These are phyloP conservation scores for Apodemus agrarius DNA, from an alignment of 2,797 vertebrate species.

Conservation along the genomic window DNA sequence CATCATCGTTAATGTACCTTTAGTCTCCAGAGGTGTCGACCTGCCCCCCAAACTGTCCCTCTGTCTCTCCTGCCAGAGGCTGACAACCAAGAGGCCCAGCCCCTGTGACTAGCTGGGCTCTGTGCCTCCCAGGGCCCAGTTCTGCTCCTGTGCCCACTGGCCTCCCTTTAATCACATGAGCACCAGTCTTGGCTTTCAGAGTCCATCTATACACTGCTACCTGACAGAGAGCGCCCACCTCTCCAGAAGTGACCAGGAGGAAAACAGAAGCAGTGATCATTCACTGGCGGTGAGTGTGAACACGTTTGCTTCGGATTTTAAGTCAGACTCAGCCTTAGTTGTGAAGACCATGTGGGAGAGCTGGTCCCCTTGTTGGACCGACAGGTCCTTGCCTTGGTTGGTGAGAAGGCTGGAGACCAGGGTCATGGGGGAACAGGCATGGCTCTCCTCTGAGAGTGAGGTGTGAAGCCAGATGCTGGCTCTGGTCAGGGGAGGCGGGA, in stretches of 20 bases:
- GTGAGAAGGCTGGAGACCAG: background rate
- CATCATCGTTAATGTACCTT: background rate
- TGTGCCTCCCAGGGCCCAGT: background rate
- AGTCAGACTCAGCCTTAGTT: background rate
- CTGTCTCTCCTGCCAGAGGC: conserved; percentile 20
- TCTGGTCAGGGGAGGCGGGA: background rate
- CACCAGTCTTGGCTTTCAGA: background rate
- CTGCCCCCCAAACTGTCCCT: conserved; percentile 26
- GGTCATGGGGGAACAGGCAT: no score
- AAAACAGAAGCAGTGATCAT: accelerated
- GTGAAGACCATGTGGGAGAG: accelerated
- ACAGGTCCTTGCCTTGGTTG: background rate
- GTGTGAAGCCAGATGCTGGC: background rate
- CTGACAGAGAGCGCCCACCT: background rate
- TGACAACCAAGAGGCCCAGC: background rate
- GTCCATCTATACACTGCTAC: background rate
- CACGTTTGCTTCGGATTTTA: background rate
- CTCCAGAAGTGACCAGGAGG: no score
- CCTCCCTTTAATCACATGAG: background rate
- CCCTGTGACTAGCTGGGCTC: background rate
- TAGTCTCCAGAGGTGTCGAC: accelerated
- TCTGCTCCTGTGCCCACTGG: accelerated
- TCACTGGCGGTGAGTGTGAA: accelerated
- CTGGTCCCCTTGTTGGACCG: background rate
- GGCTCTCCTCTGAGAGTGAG: background rate